Evolutionary conservation across 2,113 vertebrate species (phyloP).

Genomic region (Lampris incognitus): DNA sequence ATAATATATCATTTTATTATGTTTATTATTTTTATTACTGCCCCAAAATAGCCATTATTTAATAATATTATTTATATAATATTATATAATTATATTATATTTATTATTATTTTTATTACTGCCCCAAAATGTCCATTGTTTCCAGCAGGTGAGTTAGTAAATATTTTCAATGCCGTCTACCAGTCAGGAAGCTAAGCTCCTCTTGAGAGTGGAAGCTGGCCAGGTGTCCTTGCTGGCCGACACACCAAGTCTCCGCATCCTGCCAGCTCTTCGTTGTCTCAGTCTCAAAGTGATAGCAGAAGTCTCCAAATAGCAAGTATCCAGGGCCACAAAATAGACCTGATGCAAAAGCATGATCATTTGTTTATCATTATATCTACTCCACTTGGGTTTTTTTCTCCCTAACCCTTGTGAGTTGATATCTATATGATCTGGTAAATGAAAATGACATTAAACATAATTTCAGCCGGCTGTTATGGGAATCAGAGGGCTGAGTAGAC

Average conservation of each 20-base stretch:
- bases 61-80: too few species aligned
- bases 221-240: constrained; percentile 71
- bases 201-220: constrained; percentile 74
- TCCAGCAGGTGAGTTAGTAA: too few species aligned
- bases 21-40: too few species aligned
- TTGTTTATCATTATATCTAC: background rate
- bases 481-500: background rate
- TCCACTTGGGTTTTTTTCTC: too few species aligned
- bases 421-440: background rate
- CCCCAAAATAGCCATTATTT: too few species aligned
- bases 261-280: constrained; percentile 75
- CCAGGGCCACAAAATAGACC: constrained; percentile 80
- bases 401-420: too few species aligned
- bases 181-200: constrained; percentile 78
- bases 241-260: constrained; percentile 74
- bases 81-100: too few species aligned
- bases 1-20: too few species aligned
- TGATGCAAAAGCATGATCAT: constrained; percentile 17
- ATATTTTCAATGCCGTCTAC: constrained; percentile 48
- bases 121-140: too few species aligned
- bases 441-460: background rate
- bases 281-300: constrained; percentile 81
- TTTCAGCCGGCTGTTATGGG: rapidly evolving
- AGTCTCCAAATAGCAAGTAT: constrained; percentile 74
- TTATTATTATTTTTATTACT: too few species aligned